Conservation (phyloP, 1,140 invertebrate species). For the Ladona fulva region DNA sequence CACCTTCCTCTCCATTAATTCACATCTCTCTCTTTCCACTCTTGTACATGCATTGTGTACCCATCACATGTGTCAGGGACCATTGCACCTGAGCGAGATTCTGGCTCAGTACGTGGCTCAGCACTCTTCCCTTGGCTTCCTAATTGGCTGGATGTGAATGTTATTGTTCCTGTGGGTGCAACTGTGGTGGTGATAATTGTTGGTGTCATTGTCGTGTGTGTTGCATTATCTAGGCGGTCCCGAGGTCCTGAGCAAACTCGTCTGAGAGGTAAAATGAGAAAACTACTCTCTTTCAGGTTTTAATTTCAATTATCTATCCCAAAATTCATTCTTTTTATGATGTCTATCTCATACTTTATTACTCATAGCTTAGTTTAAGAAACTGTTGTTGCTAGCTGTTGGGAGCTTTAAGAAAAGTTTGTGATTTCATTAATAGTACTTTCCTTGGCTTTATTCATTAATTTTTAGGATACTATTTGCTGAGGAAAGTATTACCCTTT, state of each 20-base stretch:
- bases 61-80: slow-evolving; percentile 51
- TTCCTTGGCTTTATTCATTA: no score
- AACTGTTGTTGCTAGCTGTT: no score
- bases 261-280: slow-evolving; percentile 52
- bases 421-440: no score
- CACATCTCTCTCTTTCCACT: slow-evolving; percentile 23
- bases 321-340: no score
- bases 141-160: slow-evolving; percentile 75
- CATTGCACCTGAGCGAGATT: slow-evolving; percentile 61
- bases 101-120: slow-evolving; percentile 41
- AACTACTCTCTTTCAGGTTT: not conserved
- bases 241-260: slow-evolving; percentile 63
- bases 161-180: slow-evolving; percentile 72
- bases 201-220: slow-evolving; percentile 79
- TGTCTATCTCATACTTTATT: no score
- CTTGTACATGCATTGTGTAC: slow-evolving; percentile 14
- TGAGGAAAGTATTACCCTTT: no score
- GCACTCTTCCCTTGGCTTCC: slow-evolving; percentile 67
- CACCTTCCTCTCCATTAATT: slow-evolving; percentile 27
- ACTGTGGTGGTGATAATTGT: slow-evolving; percentile 80
- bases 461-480: no score
- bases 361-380: no score
- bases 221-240: slow-evolving; percentile 66
- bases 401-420: no score
- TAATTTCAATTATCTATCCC: not conserved